Percentiles rank a stretch among this genome's conserved stretches.
These are phyloP conservation scores for Acrossocheilus wenchowensis DNA, from an alignment of 2,797 vertebrate genomes.

Conservation along the genomic window DNA sequence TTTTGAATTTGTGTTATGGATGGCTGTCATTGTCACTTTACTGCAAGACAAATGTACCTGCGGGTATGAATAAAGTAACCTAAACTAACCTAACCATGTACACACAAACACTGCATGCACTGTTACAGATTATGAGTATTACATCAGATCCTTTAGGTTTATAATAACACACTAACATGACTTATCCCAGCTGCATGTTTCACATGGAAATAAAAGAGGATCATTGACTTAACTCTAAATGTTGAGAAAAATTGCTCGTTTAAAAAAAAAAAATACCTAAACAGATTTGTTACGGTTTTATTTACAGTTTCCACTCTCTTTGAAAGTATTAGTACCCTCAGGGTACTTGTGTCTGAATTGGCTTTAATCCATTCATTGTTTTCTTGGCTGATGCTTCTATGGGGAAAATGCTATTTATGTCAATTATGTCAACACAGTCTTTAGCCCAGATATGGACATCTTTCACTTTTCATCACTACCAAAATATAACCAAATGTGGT, in stretches of 20 bases:
- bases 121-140: background rate
- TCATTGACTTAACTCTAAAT: background rate
- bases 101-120: background rate
- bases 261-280: background rate
- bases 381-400: background rate
- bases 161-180: background rate
- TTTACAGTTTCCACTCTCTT: background rate
- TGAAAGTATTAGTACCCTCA: background rate
- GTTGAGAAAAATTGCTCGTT: background rate
- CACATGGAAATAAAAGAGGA: background rate
- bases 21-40: too few species aligned
- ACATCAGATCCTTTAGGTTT: background rate
- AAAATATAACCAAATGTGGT: background rate
- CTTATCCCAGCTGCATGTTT: background rate
- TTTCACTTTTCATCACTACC: background rate
- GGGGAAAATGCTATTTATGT: background rate
- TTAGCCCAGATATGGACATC: background rate
- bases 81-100: too few species aligned
- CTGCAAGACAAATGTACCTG: too few species aligned
- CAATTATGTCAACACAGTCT: background rate
- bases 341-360: background rate
- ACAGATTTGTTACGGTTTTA: background rate
- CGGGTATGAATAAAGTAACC: too few species aligned
- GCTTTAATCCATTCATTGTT: background rate
- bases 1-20: too few species aligned